These are phyloP conservation scores for Choristoneura rosaceana DNA, from an alignment of 2,888 invertebrate species.

Conservation along the genomic window DNA sequence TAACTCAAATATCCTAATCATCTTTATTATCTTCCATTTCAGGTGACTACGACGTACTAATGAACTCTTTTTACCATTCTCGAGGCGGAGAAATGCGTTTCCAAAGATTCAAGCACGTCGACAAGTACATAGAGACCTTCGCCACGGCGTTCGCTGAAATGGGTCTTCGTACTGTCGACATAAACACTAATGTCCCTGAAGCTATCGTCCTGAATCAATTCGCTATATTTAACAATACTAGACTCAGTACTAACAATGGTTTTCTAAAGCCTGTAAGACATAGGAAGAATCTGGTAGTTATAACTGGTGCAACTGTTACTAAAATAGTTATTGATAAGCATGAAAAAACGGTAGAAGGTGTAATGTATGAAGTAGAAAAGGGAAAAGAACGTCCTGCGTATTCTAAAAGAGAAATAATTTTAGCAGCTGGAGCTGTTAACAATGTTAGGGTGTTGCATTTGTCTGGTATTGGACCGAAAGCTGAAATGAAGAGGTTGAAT, in stretches of 20 bases:
- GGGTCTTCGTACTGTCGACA: conserved; percentile 73
- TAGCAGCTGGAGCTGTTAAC: conserved; percentile 77
- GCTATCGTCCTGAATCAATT: conserved; percentile 78
- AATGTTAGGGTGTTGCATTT: conserved; percentile 75
- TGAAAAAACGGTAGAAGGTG: conserved; percentile 73
- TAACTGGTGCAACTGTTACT: conserved; percentile 74
- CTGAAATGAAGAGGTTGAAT: conserved; percentile 70
- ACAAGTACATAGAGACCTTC: conserved; percentile 74
- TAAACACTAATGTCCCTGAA: conserved; percentile 76
- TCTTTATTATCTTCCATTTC: conserved; percentile 43
- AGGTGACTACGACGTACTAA: conserved; percentile 80
- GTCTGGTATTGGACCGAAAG: conserved; percentile 75
- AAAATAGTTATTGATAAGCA: conserved; percentile 72
- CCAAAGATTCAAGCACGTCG: conserved; percentile 75
- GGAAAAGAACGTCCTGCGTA: conserved; percentile 75
- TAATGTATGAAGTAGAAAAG: conserved; percentile 74
- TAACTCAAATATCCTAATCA: no score
- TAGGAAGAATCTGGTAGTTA: conserved; percentile 72
- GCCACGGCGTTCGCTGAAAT: conserved; percentile 73
- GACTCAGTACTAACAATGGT: conserved; percentile 75
- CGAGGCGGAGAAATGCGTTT: conserved; percentile 79
- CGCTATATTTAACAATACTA: conserved; percentile 73
- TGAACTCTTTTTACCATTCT: conserved; percentile 78
- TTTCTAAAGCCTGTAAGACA: conserved; percentile 74
- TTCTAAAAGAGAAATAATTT: conserved; percentile 75